Evolutionary conservation across 2,888 invertebrate genomes (phyloP), one percentile per base, ranked within the genome.

Genomic region (Schrankia costaestrigalis): DNA sequence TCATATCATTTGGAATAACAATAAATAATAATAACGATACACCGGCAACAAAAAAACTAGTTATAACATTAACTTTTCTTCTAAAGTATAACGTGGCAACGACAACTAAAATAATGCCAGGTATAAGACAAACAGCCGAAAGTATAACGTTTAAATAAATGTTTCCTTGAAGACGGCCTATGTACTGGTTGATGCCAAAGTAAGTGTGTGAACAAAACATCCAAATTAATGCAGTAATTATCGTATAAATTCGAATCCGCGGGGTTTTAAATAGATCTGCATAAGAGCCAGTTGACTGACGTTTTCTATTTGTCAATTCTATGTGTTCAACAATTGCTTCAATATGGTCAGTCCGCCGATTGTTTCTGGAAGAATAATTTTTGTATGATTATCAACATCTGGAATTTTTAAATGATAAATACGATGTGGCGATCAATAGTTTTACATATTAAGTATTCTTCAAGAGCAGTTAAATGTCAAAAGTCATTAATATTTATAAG

Each of bases 101-200:
- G 3, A 78, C 65, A 0, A 80, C 73, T 29, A 79, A 41, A 26
- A 81, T 28, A 28, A 80, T 38, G 5, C 75, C 79, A 4, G 84
- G 82, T 1, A 62, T 41, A 1, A 78, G 68, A 18, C 66, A 67
- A 1, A 62, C 51, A 3, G 79, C 95, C 8, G 94, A 93, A 3
- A 95, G 72, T 30, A 94, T 91, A 23, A 96, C 94, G 65, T 95
- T 96, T 1, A 94, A 45, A 65, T 95, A 96, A 31, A 95, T 90
- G 61, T 95, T 90, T 2, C 95, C 95, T 32, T 92, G 92, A 9
- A 94, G 80, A 41, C 93, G 90, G 0, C 93, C 93, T 29, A 94
- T 92, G 66, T 93, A 95, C 63, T 95, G 94, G 11, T 94, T 93
- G 21, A 96, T 88, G 0, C 96, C 96, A 58, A 94, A 97, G 73